phyloP scores from a whole-genome alignment of 2,888 invertebrate genomes.

The Melikaiella ostensackeni region DNA sequence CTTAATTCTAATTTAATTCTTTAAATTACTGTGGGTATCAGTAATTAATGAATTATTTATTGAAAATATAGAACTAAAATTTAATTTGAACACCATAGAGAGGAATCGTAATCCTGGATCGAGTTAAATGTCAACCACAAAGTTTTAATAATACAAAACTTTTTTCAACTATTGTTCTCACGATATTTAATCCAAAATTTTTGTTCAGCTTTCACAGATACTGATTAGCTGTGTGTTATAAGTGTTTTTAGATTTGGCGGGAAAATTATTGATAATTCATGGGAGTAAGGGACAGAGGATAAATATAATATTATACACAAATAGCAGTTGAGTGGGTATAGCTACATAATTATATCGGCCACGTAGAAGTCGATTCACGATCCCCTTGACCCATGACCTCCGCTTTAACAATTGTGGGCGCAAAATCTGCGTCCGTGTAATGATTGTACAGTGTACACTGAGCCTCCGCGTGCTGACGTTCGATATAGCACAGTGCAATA shows the following conservation, averaged over 20 bases:
- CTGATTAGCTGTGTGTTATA: constrained; percentile 4
- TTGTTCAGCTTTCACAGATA: constrained; percentile 7
- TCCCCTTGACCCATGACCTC: constrained; percentile 33
- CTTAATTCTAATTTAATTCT: not conserved
- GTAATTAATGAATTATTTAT: not conserved
- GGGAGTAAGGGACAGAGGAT: not conserved
- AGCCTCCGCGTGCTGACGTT: not conserved
- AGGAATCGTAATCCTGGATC: not conserved
- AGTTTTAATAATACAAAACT: constrained; percentile 5
- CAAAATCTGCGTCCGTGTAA: not conserved
- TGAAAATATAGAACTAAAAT: not conserved
- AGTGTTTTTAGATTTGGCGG: constrained; percentile 20
- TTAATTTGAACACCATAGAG: not conserved
- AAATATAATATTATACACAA: constrained; percentile 1
- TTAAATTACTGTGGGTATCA: not conserved
- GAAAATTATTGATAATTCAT: constrained; percentile 26
- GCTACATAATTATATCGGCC: constrained; percentile 15
- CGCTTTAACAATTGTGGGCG: constrained; percentile 28
- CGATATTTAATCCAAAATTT: not conserved
- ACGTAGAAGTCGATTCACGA: constrained; percentile 31
- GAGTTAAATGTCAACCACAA: constrained; percentile 14
- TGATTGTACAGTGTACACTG: not conserved
- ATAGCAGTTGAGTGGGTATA: not conserved
- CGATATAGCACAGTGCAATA: not conserved
- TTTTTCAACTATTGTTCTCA: constrained; percentile 3